phyloP scores from a whole-genome alignment of 2,888 invertebrate species.

The Eupeodes latifasciatus region DNA sequence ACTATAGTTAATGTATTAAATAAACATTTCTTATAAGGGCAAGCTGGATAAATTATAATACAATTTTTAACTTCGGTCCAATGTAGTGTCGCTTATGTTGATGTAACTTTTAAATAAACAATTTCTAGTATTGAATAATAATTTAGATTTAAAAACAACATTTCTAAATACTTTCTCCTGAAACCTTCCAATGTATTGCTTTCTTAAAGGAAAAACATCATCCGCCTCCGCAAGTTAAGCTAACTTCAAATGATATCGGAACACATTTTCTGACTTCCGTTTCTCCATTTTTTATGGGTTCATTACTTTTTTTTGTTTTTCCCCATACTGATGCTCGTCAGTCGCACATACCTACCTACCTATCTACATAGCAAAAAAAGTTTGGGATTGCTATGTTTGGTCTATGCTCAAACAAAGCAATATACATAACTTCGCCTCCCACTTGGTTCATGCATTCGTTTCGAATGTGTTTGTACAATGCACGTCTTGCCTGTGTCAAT shows the following conservation, averaged over 20 bases:
- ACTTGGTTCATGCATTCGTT: slow-evolving; percentile 60
- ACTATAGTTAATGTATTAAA: no score
- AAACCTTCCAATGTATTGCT: no score
- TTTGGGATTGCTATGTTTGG: slow-evolving; percentile 60
- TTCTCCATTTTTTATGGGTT: slow-evolving; percentile 19
- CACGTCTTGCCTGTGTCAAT: slow-evolving; percentile 12
- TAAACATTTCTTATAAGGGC: no score
- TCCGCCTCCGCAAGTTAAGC: slow-evolving; percentile 29
- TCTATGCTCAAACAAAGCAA: slow-evolving; percentile 36
- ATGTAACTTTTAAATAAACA: no score
- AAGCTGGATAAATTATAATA: no score
- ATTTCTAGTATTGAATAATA: no score
- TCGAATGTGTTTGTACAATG: slow-evolving; percentile 26
- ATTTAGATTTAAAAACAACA: no score
- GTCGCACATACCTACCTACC: slow-evolving; percentile 12
- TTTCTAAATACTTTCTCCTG: no score
- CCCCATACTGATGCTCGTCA: slow-evolving; percentile 27
- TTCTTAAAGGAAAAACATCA: background rate
- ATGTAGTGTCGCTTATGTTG: no score
- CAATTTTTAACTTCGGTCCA: no score
- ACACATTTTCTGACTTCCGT: slow-evolving; percentile 57
- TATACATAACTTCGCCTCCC: slow-evolving; percentile 55
- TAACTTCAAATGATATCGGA: background rate
- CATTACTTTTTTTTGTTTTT: slow-evolving; percentile 30
- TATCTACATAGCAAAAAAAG: slow-evolving; percentile 13